Conservation (phyloP, 2,113 vertebrate genomes). For the Oreotrochilus melanogaster region DNA sequence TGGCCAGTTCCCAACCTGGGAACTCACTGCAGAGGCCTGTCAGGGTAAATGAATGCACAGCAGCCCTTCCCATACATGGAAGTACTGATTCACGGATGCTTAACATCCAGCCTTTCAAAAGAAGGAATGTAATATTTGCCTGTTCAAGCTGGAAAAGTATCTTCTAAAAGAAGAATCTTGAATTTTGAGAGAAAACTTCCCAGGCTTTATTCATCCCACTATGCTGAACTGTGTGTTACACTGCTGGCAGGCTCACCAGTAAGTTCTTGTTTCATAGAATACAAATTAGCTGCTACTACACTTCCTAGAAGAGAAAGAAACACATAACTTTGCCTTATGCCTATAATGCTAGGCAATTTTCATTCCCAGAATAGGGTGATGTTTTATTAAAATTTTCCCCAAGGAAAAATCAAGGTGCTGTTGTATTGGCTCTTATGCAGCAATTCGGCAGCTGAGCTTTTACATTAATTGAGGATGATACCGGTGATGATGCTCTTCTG, state of each 20-base stretch:
- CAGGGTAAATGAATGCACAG: neutral
- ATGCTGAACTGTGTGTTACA: neutral
- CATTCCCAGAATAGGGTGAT: neutral
- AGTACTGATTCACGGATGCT: neutral
- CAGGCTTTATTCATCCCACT: neutral
- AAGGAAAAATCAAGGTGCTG: constrained; percentile 58
- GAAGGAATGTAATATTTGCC: neutral
- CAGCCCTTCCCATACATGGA: neutral
- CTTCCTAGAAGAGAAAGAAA: neutral
- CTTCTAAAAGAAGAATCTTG: neutral
- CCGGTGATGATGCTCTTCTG: constrained; percentile 32
- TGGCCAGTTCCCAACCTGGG: neutral
- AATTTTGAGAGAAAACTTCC: neutral
- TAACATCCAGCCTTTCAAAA: neutral
- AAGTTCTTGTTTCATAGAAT: neutral
- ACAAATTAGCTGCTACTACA: neutral
- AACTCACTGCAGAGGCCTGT: neutral
- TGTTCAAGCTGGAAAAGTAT: neutral
- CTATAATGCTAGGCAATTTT: neutral
- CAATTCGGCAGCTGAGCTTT: constrained; percentile 11
- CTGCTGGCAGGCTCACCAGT: neutral
- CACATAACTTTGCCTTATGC: neutral
- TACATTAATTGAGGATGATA: constrained; percentile 48
- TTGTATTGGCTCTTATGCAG: constrained; percentile 32
- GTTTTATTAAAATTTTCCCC: constrained; percentile 10